Base-by-base conservation (phyloP, 2,888 invertebrate genomes). In the Girardia tigrina region DNA sequence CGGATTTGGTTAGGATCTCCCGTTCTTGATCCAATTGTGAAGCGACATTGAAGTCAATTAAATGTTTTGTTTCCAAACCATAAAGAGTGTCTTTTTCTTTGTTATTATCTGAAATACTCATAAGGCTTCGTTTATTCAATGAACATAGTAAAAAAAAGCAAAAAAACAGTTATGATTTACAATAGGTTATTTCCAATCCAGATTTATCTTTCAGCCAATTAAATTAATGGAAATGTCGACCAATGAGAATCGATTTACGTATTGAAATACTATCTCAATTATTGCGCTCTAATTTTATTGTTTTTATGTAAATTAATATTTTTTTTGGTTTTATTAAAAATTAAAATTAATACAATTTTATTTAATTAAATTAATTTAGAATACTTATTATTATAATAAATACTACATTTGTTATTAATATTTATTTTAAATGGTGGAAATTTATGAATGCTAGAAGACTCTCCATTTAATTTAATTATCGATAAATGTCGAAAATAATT, bases 81-180 rank as follows among this genome's bases (percentile, higher is more conserved):
- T 56, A 56, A 56, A 56, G n/a, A 4, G 4, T 16, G 23, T 56
- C 56, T 56, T 56, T 56, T 8, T 56, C 56, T 56, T 56, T 56
- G 23, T 56, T 56, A 56, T 56, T 56, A 12, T 56, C 56, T 56
- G 56, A 56, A 12, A 56, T 56, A 56, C 56, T 56, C 56, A 56
- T 56, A n/a, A 20, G 56, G 23, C n/a, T 56, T 56, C n/a, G 4
- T 56, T 56, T 56, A 56, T 56, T 56, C 23, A 56, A 56, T 56
- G 56, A 56, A 12, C 56, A 56, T 56, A 20, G n/a, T 56, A 56
- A 23, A n/a, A 56, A 8, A 56, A 56, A 6, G 6, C 23, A 2
- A n/a, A 56, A 56, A 56, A 8, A 56, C 56, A n/a, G n/a, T 56
- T 56, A 56, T 56, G n/a, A 56, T 20, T 56, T 56, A n/a, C 56